These are phyloP conservation scores for Serinus canaria DNA, from an alignment of 2,113 vertebrate genomes.

Conservation along the genomic window DNA sequence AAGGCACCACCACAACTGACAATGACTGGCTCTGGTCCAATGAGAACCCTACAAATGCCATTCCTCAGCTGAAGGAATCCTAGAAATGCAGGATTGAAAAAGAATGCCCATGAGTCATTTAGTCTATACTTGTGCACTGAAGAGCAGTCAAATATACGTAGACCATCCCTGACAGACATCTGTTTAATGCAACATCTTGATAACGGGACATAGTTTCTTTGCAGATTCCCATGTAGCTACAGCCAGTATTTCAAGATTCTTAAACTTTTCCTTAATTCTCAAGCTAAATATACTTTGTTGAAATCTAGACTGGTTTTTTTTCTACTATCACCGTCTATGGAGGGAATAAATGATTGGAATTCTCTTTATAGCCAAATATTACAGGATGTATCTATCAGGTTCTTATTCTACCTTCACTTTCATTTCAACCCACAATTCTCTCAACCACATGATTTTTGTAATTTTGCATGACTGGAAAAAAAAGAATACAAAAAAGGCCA, in stretches of 20 bases:
- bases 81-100: background rate
- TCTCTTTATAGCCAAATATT: background rate
- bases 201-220: background rate
- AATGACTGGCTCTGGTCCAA: background rate
- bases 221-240: background rate
- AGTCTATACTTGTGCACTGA: background rate
- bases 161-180: background rate
- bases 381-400: background rate
- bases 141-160: background rate
- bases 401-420: background rate
- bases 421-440: background rate
- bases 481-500: background rate
- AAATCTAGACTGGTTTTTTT: background rate
- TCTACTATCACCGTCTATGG: background rate
- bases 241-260: background rate
- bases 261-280: background rate
- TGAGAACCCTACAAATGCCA: background rate
- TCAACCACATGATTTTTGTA: background rate
- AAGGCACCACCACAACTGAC: background rate
- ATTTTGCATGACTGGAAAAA: background rate
- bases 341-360: background rate
- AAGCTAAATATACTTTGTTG: background rate
- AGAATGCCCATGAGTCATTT: background rate
- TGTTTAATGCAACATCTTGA: background rate
- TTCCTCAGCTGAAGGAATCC: background rate